Evolutionary conservation across 2,797 vertebrate species (phyloP), one percentile per base, ranked within the genome.

Genomic region (Scomberomorus guttatus): DNA sequence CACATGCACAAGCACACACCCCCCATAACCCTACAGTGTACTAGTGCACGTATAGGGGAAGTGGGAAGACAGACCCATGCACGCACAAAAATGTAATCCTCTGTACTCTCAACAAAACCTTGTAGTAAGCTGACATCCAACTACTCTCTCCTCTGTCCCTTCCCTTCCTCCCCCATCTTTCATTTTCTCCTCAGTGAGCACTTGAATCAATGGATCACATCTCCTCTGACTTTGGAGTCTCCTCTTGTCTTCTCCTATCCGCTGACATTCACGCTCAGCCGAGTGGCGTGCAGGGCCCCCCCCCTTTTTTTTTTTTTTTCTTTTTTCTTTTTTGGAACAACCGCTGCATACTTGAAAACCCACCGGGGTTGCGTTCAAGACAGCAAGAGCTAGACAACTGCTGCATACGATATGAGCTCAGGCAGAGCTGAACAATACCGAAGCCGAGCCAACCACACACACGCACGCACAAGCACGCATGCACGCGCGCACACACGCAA

Each of bases 321-420:
- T 44, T 63, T 65, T 55, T 42, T 64, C 32, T 55, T 65, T 81
- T 84, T 80, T 75, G 86, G 85, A 91, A 77, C 81, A 72, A 82
- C 72, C 57, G 8, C 84, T 80, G 83, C 92, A 90, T 91, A 86
- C 81, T 86, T 89, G 65, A 91, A 91, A 87, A 83, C 80, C 85
- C 72, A 27, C 80, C 27, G 79, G 85, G 87, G 79, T 59, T 81
- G 74, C 25, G 27, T 85, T 90, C 69, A 79, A 84, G 82, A 76
- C 84, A 42, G 77, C 18, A 55, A 85, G 81, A 66, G 75, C 80
- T 60, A 79, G 69, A 79, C 78, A 60, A 87, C 64, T 62, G 63
- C 86, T 77, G 90, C 80, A 87, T 86, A 84, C 54, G 24, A 83
- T 72, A 83, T 82, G 77, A 88, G 76, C 50, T 68, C 68, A 81